These are phyloP conservation scores for Lepidocolaptes lacrymiger DNA, from an alignment of 2,797 vertebrate genomes.

Conservation along the genomic window DNA sequence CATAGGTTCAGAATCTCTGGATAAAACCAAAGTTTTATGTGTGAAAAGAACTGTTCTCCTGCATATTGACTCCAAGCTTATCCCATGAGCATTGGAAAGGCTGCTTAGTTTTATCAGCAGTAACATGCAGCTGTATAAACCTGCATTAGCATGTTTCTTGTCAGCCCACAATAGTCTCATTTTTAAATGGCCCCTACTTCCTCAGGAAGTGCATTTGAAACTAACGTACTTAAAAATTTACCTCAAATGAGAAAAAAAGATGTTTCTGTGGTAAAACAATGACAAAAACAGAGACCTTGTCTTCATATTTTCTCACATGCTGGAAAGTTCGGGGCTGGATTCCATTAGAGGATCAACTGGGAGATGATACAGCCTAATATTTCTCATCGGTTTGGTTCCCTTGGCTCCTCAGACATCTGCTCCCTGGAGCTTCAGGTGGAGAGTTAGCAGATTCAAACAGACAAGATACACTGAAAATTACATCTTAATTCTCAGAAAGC, in stretches of 20 bases:
- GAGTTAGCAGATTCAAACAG: not conserved
- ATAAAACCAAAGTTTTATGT: not conserved
- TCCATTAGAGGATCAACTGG: not conserved
- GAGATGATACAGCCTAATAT: not conserved
- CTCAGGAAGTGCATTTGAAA: slow-evolving; percentile 1
- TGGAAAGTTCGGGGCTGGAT: not conserved
- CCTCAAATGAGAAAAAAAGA: slow-evolving; percentile 16
- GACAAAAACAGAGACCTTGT: not conserved
- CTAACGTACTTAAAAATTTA: not conserved
- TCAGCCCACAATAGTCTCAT: not conserved
- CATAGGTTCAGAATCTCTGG: not conserved
- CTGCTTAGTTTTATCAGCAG: not conserved
- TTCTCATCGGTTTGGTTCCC: not conserved
- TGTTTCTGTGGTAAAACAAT: not conserved
- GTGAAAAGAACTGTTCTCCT: not conserved
- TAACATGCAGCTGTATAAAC: not conserved
- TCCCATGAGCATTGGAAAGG: not conserved
- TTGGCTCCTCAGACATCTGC: not conserved
- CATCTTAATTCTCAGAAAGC: not conserved
- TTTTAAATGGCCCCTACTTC: not conserved
- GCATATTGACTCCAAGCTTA: not conserved
- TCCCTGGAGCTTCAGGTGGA: not conserved
- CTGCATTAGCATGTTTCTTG: not conserved
- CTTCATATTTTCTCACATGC: not conserved
- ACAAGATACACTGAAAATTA: not conserved